A percentile compares a stretch with the other conserved stretches of the same genome.
Conservation (phyloP, 2,888 invertebrate species). For the Tetrapedia diversipes region DNA sequence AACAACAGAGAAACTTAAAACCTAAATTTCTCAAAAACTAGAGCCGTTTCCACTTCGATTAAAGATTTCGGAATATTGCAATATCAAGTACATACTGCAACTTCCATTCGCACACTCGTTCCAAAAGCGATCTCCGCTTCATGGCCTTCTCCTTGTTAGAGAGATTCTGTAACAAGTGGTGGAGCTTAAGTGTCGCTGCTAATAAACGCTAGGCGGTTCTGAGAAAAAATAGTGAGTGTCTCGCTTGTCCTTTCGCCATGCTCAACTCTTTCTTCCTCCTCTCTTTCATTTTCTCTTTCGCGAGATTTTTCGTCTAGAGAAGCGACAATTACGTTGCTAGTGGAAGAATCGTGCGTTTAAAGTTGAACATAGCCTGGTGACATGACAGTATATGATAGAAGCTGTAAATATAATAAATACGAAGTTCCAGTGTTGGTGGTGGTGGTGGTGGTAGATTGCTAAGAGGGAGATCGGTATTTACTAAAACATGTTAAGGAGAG, state of each 20-base stretch:
- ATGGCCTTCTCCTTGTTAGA: slow-evolving; percentile 48
- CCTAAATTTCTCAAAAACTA: too few species aligned
- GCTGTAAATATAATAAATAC: slow-evolving; percentile 71
- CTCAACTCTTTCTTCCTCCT: too few species aligned
- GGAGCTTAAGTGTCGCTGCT: slow-evolving; percentile 76
- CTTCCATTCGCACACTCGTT: too few species aligned
- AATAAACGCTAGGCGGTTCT: slow-evolving; percentile 72
- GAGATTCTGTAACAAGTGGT: slow-evolving; percentile 72
- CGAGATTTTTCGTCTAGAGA: slow-evolving; percentile 24
- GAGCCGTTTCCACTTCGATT: too few species aligned
- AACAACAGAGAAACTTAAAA: too few species aligned
- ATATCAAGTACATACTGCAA: too few species aligned
- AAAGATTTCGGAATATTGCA: too few species aligned
- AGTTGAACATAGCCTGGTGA: slow-evolving; percentile 73
- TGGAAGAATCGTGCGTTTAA: slow-evolving; percentile 44
- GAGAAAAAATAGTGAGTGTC: slow-evolving; percentile 58
- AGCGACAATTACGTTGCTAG: slow-evolving; percentile 13
- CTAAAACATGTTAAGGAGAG: slow-evolving; percentile 56
- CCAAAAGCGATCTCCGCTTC: too few species aligned
- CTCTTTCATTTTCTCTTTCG: too few species aligned
- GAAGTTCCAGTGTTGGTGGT: slow-evolving; percentile 63
- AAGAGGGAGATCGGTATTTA: slow-evolving; percentile 54
- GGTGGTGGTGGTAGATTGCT: slow-evolving; percentile 60
- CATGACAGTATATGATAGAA: slow-evolving; percentile 72
- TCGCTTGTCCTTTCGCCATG: slow-evolving; percentile 54